Evolutionary conservation across 64 coral and sea anemone species (phyloP).

Genomic region (Pocillopora verrucosa): DNA sequence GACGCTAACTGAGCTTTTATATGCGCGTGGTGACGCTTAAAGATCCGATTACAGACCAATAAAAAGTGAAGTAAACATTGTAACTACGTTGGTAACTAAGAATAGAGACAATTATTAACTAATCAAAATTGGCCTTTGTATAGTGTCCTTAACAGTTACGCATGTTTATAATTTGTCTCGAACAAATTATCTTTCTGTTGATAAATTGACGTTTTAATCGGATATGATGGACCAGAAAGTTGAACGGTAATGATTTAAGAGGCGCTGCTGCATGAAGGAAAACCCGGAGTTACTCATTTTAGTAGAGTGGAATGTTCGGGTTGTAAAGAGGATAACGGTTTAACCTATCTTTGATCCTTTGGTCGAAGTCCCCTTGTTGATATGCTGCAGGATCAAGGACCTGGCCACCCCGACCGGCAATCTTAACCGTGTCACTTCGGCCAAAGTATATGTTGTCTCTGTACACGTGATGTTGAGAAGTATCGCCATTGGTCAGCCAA

Average conservation of each 20-base stretch:
- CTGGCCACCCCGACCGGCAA: neutral
- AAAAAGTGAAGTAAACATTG: too few species aligned
- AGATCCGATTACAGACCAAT: too few species aligned
- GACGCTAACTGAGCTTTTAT: too few species aligned
- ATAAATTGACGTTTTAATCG: too few species aligned
- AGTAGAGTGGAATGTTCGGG: neutral
- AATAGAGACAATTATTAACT: neutral
- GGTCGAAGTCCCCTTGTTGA: conserved; percentile 7
- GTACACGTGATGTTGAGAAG: neutral
- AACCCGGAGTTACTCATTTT: neutral
- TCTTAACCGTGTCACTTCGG: neutral
- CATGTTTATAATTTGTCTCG: too few species aligned
- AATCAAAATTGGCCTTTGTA: neutral
- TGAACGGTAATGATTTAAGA: too few species aligned
- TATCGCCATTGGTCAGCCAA: neutral
- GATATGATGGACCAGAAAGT: too few species aligned
- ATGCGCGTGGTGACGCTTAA: too few species aligned
- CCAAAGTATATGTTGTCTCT: conserved; percentile 22
- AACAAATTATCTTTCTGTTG: too few species aligned
- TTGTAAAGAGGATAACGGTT: neutral
- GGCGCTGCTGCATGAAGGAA: too few species aligned
- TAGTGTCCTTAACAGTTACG: neutral
- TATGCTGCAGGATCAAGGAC: neutral
- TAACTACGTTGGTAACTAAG: too few species aligned
- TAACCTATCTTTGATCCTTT: neutral